Conservation (phyloP, 2,888 invertebrate genomes). For the Colostygia pectinataria region DNA sequence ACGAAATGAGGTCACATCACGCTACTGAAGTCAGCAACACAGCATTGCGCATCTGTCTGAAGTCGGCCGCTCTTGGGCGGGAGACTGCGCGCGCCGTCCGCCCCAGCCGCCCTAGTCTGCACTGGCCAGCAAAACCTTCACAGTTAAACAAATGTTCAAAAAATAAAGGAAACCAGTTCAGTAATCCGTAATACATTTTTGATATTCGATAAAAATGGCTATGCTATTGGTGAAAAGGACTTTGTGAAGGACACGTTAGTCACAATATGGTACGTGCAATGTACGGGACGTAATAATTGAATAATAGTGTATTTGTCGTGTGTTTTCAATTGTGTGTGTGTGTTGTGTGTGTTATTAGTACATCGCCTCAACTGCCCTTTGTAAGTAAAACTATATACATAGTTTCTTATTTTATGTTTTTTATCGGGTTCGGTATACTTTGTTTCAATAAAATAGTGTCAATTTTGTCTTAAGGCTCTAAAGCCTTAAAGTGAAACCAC, state of each 20-base stretch:
- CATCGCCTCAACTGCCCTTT: constrained; percentile 47
- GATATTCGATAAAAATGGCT: constrained; percentile 17
- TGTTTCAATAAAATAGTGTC: too few relatives aligned
- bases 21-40: constrained; percentile 42
- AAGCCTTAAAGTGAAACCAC: too few relatives aligned
- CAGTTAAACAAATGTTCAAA: constrained; percentile 43
- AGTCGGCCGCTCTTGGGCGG: constrained; percentile 46
- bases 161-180: constrained; percentile 32
- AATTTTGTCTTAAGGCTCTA: too few relatives aligned
- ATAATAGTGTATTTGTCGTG: constrained; percentile 37
- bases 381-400: constrained; percentile 39
- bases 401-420: neutral
- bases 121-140: constrained; percentile 44
- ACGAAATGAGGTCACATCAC: constrained; percentile 65
- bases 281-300: constrained; percentile 39
- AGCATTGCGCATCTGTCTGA: constrained; percentile 52
- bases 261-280: constrained; percentile 42
- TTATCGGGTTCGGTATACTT: too few relatives aligned
- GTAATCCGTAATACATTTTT: constrained; percentile 6
- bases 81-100: constrained; percentile 52
- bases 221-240: neutral
- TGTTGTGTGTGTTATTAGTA: constrained; percentile 39
- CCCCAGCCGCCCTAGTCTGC: constrained; percentile 46
- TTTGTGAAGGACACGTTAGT: neutral
- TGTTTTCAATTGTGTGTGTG: constrained; percentile 38